These are phyloP conservation scores for Burhinus oedicnemus DNA, from an alignment of 2,113 vertebrate genomes.

Conservation along the genomic window DNA sequence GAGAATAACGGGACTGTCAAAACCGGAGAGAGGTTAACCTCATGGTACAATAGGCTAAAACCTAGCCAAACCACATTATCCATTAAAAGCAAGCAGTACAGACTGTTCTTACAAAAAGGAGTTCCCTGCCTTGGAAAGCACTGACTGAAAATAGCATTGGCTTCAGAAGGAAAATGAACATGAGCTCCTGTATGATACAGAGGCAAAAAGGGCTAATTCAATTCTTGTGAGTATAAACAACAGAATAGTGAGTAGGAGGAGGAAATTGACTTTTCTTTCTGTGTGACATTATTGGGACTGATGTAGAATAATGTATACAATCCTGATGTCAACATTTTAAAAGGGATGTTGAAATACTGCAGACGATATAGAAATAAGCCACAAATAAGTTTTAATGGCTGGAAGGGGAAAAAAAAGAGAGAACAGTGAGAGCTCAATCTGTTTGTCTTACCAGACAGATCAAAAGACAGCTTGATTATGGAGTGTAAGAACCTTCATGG, in stretches of 20 bases:
- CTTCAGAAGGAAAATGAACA: background rate
- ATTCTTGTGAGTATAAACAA: constrained; percentile 55
- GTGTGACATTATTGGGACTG: constrained; percentile 55
- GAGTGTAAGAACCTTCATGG: constrained; percentile 25
- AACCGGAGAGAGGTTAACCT: background rate
- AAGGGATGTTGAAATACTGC: constrained; percentile 13
- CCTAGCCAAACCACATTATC: background rate
- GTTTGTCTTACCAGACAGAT: constrained; percentile 60
- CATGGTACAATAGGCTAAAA: background rate
- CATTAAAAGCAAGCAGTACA: background rate
- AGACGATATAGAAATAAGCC: constrained; percentile 3
- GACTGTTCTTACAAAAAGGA: background rate
- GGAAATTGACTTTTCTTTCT: constrained; percentile 41
- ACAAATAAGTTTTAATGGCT: constrained; percentile 48
- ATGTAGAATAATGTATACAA: constrained; percentile 46
- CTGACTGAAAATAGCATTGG: background rate
- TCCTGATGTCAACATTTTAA: constrained; percentile 27
- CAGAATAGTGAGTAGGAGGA: constrained; percentile 48
- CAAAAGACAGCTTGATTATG: constrained; percentile 58
- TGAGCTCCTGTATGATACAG: background rate
- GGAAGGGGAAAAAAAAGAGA: background rate
- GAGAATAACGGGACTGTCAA: background rate
- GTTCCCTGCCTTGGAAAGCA: background rate
- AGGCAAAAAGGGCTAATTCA: constrained; percentile 47
- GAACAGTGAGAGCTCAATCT: constrained; percentile 45